Base-by-base conservation (phyloP, 2,888 invertebrate genomes). In the Eupeodes luniger region DNA sequence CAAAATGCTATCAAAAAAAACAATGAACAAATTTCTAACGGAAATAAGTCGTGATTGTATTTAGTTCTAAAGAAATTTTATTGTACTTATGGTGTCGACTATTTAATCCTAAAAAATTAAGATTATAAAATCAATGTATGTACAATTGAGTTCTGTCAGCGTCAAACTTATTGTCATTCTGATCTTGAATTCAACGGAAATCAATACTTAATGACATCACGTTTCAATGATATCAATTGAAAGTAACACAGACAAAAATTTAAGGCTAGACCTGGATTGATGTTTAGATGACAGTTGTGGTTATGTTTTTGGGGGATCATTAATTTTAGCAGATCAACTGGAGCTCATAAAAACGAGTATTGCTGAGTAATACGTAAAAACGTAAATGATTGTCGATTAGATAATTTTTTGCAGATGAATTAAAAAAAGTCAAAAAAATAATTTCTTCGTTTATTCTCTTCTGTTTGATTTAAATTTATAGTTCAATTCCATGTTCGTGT, bases 121-220 rank as follows among this genome's bases (percentile, higher is more conserved):
- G 10, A 49, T 10, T 49, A 51, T 6, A 49, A 51, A 66, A 55
- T n/a, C 64, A 61, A 53, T 49, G 19, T 4, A 51, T 34, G 16
- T 14, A 27, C 16, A 10, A 69, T 53, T 36, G 64, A 62, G 40
- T 34, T 61, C 40, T 61, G 36, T 47, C 47, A 7, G 7, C 11
- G 7, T 7, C 19, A 49, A 5, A 34, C 79, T 86, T 59, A 87
- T 87, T 83, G 59, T 16, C 64, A 87, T 87, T 80, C 83, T 19
- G 76, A 55, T 61, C 70, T 83, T 55, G 76, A 66, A 19, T 67
- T 55, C 9, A 83, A 77, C 66, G 83, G 72, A 83, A 87, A 83
- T 83, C 77, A 62, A 83, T 83, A 80, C 66, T 49, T 76, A 55
- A 61, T 72, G 76, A 80, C 67, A 72, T 87, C 83, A 87, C 83